These are phyloP conservation scores for Drosophila chauvacae DNA, from an alignment of 1,140 invertebrate species.

Conservation along the genomic window DNA sequence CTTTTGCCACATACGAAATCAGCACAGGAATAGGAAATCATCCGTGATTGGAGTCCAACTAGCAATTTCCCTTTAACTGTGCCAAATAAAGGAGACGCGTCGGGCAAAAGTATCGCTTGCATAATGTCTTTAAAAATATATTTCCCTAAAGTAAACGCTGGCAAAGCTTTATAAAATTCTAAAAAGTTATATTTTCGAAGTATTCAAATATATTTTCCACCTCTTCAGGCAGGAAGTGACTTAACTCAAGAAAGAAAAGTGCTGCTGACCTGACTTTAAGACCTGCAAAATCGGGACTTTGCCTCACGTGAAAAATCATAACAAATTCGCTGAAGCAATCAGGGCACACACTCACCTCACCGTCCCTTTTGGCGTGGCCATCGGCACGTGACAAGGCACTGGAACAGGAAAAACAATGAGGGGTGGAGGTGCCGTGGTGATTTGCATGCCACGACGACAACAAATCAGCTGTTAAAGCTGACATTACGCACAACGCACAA, in stretches of 20 bases:
- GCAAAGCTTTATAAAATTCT: neutral
- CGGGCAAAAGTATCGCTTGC: neutral
- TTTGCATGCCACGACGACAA: conserved; percentile 63
- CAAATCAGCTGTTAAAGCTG: conserved; percentile 60
- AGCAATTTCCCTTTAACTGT: neutral
- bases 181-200: neutral
- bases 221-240: no score
- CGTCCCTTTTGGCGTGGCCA: conserved; percentile 36
- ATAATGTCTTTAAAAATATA: neutral
- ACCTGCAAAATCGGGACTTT: neutral
- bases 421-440: conserved; percentile 6
- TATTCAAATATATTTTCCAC: no score
- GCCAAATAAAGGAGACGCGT: neutral
- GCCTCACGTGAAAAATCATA: conserved; percentile 5
- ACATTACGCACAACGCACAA: conserved; percentile 26
- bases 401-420: neutral
- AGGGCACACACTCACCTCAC: neutral
- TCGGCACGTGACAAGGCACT: conserved; percentile 59
- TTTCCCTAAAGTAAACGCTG: neutral
- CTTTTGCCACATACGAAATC: conserved; percentile 1
- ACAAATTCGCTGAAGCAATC: conserved; percentile 4
- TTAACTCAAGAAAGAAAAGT: neutral
- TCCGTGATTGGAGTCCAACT: neutral
- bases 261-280: neutral
- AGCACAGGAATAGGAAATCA: conserved; percentile 16